Conservation (phyloP, 1,140 invertebrate genomes). For the Papilio dardanus region DNA sequence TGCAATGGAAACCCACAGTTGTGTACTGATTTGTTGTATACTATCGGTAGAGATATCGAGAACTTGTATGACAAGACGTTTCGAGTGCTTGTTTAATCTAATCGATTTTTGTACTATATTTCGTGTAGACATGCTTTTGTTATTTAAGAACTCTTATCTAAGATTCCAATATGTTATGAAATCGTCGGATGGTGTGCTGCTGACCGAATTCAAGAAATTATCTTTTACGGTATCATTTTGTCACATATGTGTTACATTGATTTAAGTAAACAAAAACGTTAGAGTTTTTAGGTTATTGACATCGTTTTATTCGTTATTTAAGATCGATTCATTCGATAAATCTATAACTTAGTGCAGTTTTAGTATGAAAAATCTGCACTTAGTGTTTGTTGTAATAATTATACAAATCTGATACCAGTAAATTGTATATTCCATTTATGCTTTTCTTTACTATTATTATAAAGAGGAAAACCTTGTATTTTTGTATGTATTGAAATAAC, state of each 20-base stretch:
- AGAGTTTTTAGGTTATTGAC: neutral
- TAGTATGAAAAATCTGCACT: too few relatives aligned
- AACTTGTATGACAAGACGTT: conserved; percentile 17
- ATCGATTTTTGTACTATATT: conserved; percentile 28
- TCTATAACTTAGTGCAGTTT: too few relatives aligned
- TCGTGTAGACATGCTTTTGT: neutral
- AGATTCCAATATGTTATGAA: neutral
- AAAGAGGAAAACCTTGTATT: too few relatives aligned
- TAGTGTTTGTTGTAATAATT: neutral
- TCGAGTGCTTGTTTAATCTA: conserved; percentile 33
- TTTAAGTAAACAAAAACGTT: conserved; percentile 5
- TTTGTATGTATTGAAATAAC: too few relatives aligned
- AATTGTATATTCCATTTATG: neutral
- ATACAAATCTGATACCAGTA: neutral
- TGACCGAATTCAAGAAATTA: neutral
- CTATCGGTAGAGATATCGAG: conserved; percentile 19
- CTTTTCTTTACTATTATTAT: too few relatives aligned
- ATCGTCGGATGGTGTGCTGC: neutral
- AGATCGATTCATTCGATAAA: neutral
- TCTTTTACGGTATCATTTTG: neutral
- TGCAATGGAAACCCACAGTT: neutral
- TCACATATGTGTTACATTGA: neutral
- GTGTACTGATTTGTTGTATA: neutral
- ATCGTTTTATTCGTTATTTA: neutral
- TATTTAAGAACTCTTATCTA: conserved; percentile 28